Conservation (phyloP, 2,797 vertebrate species). For the Rhinatrema bivittatum region DNA sequence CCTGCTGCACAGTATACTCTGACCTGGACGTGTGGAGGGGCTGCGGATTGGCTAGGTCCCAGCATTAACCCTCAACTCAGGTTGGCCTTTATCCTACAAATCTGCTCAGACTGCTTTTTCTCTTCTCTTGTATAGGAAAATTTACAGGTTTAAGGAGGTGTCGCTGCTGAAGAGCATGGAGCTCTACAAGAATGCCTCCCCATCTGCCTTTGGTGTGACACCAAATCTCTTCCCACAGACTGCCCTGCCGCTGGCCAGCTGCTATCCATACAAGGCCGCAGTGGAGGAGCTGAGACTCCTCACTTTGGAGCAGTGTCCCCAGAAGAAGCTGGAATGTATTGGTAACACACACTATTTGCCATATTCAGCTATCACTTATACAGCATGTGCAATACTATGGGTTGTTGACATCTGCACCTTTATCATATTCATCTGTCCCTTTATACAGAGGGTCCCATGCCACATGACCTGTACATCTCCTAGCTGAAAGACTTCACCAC, state of each 20-base stretch:
- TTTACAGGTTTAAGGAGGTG: constrained; percentile 60
- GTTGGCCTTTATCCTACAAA: rapidly evolving
- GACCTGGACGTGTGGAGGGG: no score
- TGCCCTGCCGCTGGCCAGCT: constrained; percentile 5
- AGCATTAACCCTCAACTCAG: no score
- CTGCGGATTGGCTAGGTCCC: no score
- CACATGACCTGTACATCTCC: no score
- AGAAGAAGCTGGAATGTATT: constrained; percentile 85
- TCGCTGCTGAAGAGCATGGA: constrained; percentile 69
- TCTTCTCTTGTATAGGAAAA: constrained; percentile 51
- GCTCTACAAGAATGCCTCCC: constrained; percentile 49
- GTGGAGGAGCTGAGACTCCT: constrained; percentile 76
- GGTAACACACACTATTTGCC: constrained; percentile 69
- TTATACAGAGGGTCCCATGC: no score
- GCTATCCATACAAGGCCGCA: constrained; percentile 68
- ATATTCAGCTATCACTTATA: no score
- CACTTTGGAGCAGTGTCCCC: constrained; percentile 71
- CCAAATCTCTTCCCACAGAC: constrained; percentile 63
- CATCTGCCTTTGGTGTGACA: constrained; percentile 68
- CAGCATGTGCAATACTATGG: no score
- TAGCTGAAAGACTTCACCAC: no score
- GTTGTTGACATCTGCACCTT: no score
- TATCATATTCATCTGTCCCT: no score
- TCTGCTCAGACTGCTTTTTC: not conserved
- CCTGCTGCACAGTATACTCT: no score